These are phyloP conservation scores for Echinops telfairi DNA, from an alignment of 2,113 vertebrate genomes.

Conservation along the genomic window DNA sequence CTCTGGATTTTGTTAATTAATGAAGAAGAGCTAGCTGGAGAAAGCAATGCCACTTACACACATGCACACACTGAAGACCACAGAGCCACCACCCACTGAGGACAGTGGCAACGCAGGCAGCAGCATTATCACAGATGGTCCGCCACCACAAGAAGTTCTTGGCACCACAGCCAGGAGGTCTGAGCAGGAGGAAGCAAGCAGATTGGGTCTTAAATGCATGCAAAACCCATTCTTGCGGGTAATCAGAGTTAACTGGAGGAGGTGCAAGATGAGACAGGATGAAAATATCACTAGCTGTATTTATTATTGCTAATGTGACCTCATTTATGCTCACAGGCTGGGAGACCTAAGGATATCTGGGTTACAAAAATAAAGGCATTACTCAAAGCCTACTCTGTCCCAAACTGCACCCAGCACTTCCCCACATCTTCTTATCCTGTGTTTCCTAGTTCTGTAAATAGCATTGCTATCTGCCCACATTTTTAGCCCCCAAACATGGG, in stretches of 20 bases:
- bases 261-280: constrained; percentile 5
- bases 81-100: not conserved
- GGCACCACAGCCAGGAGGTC: constrained; percentile 53
- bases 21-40: constrained; percentile 7
- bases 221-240: constrained; percentile 46
- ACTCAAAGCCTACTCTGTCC: not conserved
- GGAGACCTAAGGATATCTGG: not conserved
- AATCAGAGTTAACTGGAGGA: constrained; percentile 35
- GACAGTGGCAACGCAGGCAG: not conserved
- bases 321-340: constrained; percentile 12
- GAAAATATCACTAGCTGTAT: constrained; percentile 12
- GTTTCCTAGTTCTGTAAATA: not conserved
- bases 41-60: not conserved
- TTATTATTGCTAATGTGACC: constrained; percentile 1
- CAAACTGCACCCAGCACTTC: not conserved
- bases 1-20: constrained; percentile 1
- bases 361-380: constrained; percentile 6
- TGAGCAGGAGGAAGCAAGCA: constrained; percentile 68
- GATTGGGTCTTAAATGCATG: constrained; percentile 67
- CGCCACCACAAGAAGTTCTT: constrained; percentile 50
- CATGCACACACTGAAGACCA: not conserved
- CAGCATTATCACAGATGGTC: constrained; percentile 53
- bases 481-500: not conserved
- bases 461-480: not conserved
- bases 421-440: not conserved